A percentile compares a stretch with the other conserved stretches of the same genome.
These are phyloP conservation scores for Murina feae DNA, from an alignment of 2,113 vertebrate species.

Conservation along the genomic window DNA sequence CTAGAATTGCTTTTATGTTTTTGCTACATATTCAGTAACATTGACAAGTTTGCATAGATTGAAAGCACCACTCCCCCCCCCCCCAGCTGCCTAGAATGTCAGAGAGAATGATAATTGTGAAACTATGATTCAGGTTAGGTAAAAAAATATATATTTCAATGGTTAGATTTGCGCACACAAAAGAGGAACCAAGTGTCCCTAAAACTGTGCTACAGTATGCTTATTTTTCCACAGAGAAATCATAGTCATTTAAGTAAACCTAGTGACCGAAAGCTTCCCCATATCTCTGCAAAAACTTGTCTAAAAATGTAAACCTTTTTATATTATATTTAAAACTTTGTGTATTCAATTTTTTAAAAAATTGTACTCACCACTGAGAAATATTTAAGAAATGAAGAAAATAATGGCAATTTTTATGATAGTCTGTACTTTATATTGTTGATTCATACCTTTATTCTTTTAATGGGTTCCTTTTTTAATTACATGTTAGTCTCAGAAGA, in stretches of 20 bases:
- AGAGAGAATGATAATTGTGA: neutral
- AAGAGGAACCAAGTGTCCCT: neutral
- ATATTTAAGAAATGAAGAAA: neutral
- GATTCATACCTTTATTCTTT: neutral
- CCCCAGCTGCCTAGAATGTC: neutral
- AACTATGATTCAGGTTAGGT: neutral
- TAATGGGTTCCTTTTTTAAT: neutral
- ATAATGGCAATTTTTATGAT: neutral
- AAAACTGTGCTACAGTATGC: neutral
- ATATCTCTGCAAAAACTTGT: neutral
- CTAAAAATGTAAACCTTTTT: neutral
- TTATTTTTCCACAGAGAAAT: constrained; percentile 26
- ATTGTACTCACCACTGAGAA: neutral
- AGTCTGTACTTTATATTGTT: neutral
- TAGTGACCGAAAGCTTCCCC: neutral
- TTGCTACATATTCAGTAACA: neutral
- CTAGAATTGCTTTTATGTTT: constrained; percentile 14
- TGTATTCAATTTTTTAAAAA: neutral
- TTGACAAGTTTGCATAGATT: neutral
- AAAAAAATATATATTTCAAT: neutral
- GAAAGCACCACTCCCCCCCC: neutral
- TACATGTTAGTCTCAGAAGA: neutral
- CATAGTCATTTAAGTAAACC: neutral
- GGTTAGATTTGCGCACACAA: neutral
- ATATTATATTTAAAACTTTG: neutral